Evolutionary conservation across 2,888 invertebrate genomes (phyloP).

Genomic region (Parnassius orleans): DNA sequence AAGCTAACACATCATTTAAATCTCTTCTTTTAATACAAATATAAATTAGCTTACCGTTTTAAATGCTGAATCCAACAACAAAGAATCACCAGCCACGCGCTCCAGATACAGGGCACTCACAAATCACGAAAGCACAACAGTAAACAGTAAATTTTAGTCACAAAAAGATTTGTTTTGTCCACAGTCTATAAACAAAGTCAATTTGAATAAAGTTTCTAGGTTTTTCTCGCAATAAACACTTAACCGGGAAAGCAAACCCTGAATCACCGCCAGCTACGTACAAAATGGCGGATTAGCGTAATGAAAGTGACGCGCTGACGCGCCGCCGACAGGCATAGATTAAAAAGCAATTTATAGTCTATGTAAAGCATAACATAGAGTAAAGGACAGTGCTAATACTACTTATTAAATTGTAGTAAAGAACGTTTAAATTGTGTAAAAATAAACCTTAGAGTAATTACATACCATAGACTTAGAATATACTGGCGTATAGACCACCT

Average conservation of each 20-base stretch:
- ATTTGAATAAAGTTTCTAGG: slow-evolving; percentile 64
- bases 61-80: slow-evolving; percentile 77
- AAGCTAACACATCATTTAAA: slow-evolving; percentile 31
- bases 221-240: slow-evolving; percentile 71
- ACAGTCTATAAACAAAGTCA: slow-evolving; percentile 57
- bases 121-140: slow-evolving; percentile 75
- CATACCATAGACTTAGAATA: no score
- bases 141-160: slow-evolving; percentile 58
- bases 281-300: slow-evolving; percentile 81
- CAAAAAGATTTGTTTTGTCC: slow-evolving; percentile 58
- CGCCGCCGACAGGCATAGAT: slow-evolving; percentile 62
- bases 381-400: no score
- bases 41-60: slow-evolving; percentile 69
- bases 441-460: no score
- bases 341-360: slow-evolving; percentile 30
- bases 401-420: no score
- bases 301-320: slow-evolving; percentile 79
- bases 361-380: background rate
- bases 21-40: slow-evolving; percentile 41
- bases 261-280: slow-evolving; percentile 80
- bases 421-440: no score
- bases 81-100: slow-evolving; percentile 81
- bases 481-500: no score
- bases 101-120: slow-evolving; percentile 78
- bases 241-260: slow-evolving; percentile 69